Evolutionary conservation across 2,888 invertebrate genomes (phyloP), one percentile per base, ranked within the genome.

Genomic region (Thymelicus lineola): DNA sequence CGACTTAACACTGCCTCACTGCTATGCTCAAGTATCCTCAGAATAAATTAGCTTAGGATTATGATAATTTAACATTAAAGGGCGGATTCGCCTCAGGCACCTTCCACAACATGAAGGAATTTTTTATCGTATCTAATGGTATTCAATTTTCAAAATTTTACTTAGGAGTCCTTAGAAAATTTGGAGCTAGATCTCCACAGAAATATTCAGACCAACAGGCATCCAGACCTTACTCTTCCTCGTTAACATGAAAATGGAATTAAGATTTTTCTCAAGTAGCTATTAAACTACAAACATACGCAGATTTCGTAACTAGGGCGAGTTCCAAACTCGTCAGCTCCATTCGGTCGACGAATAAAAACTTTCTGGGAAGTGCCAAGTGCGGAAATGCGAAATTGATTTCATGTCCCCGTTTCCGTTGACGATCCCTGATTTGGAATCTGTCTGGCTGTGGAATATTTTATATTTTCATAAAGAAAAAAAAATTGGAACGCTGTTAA

Each of bases 371-470:
- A 20, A 55, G 53, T 55, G 64, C 35, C 55, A 64, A 64, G 64
- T 55, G 55, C 38, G 55, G 55, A 64, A 64, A 64, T 55, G 55
- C 55, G 64, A 55, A 55, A 64, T 55, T 64, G 64, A 64, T 55
- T 62, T 55, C 55, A 42, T 42, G 64, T 55, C 48, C 53, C 20
- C 53, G 15, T 64, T 64, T 42, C 17, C 20, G 59, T 59, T 55
- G 55, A 55, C 20, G 42, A 42, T 64, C 28, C 50, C 7, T 15
- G 61, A 35, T 35, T 48, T 53, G 53, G 20, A 53, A 53, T 20
- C 53, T 53, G 12, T 53, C 20, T 53, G 20, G 20, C 53, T 53
- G 20, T 53, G 20, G 20, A 53, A 20, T 20, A 20, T 53, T 53
- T 17, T 53, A 53, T 50, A 3, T 50, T 48, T 9, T 53, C 53